Conservation (phyloP, 2,888 invertebrate species). For the Lepetodrilus schrolli region DNA sequence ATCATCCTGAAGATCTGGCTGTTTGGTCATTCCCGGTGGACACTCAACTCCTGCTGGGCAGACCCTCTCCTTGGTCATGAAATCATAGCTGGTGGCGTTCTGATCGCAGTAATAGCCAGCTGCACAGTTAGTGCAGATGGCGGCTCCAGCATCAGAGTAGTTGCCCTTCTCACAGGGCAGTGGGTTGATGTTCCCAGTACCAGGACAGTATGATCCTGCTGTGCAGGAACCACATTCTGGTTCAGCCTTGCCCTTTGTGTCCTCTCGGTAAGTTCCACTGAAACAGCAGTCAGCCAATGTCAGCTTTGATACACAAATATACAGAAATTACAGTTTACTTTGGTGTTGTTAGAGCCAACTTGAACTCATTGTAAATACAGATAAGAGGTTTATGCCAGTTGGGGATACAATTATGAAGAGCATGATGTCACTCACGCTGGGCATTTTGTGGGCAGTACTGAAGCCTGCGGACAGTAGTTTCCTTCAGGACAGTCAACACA, state of each 20-base stretch:
- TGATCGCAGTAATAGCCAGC: constrained; percentile 69
- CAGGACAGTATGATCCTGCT: constrained; percentile 72
- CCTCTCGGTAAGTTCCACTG: constrained; percentile 64
- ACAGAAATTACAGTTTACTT: too few species aligned
- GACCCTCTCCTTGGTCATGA: constrained; percentile 51
- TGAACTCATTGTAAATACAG: not conserved
- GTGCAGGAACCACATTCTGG: constrained; percentile 62
- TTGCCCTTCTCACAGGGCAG: constrained; percentile 70
- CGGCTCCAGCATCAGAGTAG: constrained; percentile 65
- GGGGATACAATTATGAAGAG: not conserved
- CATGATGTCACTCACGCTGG: constrained; percentile 70
- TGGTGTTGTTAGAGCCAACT: too few species aligned
- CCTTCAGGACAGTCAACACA: constrained; percentile 69
- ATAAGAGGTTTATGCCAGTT: not conserved
- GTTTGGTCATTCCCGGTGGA: constrained; percentile 63
- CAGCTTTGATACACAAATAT: not conserved
- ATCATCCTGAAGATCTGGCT: constrained; percentile 63
- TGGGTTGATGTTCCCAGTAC: constrained; percentile 55
- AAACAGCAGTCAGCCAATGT: constrained; percentile 28
- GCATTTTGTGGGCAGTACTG: constrained; percentile 64
- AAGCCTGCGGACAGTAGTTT: constrained; percentile 69
- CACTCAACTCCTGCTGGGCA: constrained; percentile 69
- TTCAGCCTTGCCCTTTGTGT: constrained; percentile 57
- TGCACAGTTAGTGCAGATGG: constrained; percentile 61
- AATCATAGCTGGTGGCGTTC: constrained; percentile 64